phyloP scores from a whole-genome alignment of 2,113 vertebrate species.

The Capricornis sumatraensis region DNA sequence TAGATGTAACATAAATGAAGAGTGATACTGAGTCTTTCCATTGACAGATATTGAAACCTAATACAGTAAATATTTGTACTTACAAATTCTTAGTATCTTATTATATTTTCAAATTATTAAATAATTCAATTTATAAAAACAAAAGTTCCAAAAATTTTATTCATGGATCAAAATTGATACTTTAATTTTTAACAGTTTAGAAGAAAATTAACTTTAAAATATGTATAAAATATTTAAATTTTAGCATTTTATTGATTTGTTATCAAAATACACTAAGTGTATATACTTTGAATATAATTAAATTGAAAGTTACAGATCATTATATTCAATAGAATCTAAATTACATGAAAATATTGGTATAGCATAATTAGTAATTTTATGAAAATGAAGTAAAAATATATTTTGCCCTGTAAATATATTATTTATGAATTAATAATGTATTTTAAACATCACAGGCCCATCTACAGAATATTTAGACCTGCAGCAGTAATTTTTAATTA shows the following conservation, averaged over 20 bases:
- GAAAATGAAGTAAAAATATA: neutral
- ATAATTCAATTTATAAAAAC: neutral
- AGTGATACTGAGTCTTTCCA: neutral
- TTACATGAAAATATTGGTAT: neutral
- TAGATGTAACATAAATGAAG: neutral
- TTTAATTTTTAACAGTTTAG: neutral
- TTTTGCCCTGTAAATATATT: neutral
- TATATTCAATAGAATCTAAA: neutral
- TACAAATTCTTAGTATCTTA: neutral
- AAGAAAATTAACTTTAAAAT: neutral
- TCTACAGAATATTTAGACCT: neutral
- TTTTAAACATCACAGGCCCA: neutral
- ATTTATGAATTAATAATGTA: neutral
- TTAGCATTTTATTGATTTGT: neutral
- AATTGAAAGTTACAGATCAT: neutral
- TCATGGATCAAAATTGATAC: neutral
- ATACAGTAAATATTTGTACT: neutral
- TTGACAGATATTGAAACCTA: neutral
- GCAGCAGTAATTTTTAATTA: neutral
- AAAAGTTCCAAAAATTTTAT: neutral
- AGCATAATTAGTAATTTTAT: neutral
- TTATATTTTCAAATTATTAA: neutral
- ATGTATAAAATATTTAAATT: neutral
- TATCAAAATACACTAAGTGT: neutral
- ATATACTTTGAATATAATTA: neutral